Conservation (phyloP, 2,113 vertebrate species). For the Petrocephalus zakoni region DNA sequence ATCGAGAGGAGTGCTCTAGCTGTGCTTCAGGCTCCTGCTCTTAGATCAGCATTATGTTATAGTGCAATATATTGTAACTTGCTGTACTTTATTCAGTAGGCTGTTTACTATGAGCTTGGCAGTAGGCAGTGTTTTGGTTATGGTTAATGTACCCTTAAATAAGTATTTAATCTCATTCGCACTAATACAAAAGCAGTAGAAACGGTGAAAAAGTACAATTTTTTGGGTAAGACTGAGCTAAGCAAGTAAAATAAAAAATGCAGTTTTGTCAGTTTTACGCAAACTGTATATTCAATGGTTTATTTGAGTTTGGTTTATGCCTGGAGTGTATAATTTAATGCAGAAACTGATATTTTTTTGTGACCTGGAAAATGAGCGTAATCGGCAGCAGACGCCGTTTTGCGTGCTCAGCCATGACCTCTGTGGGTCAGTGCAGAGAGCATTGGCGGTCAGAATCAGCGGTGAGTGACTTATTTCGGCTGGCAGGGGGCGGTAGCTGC, state of each 20-base stretch:
- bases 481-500: constrained; percentile 57
- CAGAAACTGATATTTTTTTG: neutral
- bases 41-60: neutral
- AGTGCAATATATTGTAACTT: neutral
- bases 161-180: neutral
- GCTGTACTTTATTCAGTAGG: neutral
- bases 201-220: neutral
- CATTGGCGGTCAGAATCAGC: neutral
- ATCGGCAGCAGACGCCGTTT: neutral
- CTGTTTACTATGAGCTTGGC: neutral
- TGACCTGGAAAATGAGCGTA: neutral
- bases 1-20: neutral
- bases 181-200: neutral
- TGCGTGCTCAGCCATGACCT: neutral
- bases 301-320: neutral
- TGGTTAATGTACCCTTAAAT: neutral
- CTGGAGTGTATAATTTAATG: neutral
- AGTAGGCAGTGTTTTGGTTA: neutral
- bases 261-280: neutral
- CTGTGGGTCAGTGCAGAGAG: neutral
- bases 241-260: neutral
- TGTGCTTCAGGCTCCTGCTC: neutral
- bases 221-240: neutral
- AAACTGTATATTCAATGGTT: neutral
- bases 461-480: constrained; percentile 23